Conservation (phyloP, 2,888 invertebrate species). For the Pandemis cinnamomeana region DNA sequence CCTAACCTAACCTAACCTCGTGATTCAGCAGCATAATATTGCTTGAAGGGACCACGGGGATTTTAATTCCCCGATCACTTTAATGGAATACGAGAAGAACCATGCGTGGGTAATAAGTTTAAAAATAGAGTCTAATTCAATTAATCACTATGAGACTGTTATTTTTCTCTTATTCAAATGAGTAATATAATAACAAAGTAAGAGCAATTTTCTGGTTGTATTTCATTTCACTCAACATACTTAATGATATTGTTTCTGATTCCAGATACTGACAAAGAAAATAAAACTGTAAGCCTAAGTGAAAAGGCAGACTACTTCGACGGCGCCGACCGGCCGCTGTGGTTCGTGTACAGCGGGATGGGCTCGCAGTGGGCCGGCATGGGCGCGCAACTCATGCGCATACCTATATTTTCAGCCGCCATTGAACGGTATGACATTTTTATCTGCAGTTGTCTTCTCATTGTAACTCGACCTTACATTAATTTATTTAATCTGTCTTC, state of each 20-base stretch:
- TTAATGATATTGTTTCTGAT: neutral
- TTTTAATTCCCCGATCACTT: no score
- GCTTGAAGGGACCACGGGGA: no score
- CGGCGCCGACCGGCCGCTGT: slow-evolving; percentile 79
- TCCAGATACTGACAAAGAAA: slow-evolving; percentile 56
- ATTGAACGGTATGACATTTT: slow-evolving; percentile 70
- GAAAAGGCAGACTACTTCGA: slow-evolving; percentile 62
- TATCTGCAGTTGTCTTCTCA: neutral
- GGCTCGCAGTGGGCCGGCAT: slow-evolving; percentile 89
- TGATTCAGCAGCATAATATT: no score
- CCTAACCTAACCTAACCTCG: no score
- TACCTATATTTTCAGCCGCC: slow-evolving; percentile 84
- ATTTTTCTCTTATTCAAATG: no score
- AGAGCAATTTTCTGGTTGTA: no score
- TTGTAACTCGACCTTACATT: neutral
- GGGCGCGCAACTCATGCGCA: slow-evolving; percentile 86
- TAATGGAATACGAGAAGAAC: no score
- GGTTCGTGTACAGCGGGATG: slow-evolving; percentile 90
- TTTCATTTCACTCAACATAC: neutral
- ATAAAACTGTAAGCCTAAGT: slow-evolving; percentile 56
- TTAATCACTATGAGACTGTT: no score
- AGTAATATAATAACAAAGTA: no score
- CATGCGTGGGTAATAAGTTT: no score
- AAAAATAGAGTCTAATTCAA: no score
- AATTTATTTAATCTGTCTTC: slow-evolving; percentile 35